These are phyloP conservation scores for Plecotus auritus DNA, from an alignment of 2,113 vertebrate genomes.

Conservation along the genomic window DNA sequence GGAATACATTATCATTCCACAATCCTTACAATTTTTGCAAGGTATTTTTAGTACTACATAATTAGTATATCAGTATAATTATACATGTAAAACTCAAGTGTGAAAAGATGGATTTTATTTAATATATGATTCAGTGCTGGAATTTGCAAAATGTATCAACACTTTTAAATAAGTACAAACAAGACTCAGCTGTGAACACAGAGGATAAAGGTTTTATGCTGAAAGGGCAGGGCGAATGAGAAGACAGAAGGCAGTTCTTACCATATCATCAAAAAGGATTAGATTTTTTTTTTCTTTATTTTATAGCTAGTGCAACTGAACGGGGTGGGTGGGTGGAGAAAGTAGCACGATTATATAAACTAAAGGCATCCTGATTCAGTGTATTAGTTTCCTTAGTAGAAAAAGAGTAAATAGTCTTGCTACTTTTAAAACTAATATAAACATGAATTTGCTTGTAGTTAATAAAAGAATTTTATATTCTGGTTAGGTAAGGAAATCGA, in stretches of 20 bases:
- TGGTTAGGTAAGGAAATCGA: neutral
- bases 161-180: neutral
- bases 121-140: constrained; percentile 31
- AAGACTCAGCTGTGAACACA: neutral
- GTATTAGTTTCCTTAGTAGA: neutral
- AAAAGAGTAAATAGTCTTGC: neutral
- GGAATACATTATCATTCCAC: constrained; percentile 18
- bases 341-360: neutral
- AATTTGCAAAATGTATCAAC: constrained; percentile 31
- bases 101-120: constrained; percentile 28
- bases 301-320: neutral
- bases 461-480: neutral
- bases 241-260: neutral
- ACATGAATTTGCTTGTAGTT: neutral
- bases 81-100: neutral
- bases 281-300: neutral
- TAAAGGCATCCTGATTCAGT: neutral
- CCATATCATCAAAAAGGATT: neutral
- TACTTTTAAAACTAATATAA: neutral
- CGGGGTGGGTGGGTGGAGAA: accelerated
- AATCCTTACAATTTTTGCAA: constrained; percentile 1
- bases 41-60: constrained; percentile 36
- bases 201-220: neutral
- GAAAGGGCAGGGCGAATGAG: neutral
- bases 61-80: constrained; percentile 41